Conservation (phyloP, 1,140 invertebrate genomes). For the Trachymyrmex septentrionalis region DNA sequence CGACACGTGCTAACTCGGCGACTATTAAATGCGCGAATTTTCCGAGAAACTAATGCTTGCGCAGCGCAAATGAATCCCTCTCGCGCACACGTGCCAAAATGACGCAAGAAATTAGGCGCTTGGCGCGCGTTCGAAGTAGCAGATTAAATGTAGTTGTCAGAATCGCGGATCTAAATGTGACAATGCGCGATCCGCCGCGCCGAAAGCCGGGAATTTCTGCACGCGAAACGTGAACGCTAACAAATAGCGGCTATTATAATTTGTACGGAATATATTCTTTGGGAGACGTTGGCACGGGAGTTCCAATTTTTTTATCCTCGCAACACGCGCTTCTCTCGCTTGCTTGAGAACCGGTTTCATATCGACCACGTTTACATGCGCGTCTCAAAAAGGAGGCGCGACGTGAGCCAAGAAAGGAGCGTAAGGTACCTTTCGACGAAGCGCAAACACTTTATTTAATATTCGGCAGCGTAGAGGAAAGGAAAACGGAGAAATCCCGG, state of each 20-base stretch:
- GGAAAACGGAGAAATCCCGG: slow-evolving; percentile 17
- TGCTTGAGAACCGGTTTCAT: slow-evolving; percentile 73
- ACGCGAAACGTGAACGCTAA: neutral
- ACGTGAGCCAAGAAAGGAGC: slow-evolving; percentile 62
- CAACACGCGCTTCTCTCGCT: slow-evolving; percentile 37
- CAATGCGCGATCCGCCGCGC: neutral
- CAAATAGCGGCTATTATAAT: slow-evolving; percentile 29
- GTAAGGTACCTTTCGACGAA: slow-evolving; percentile 30
- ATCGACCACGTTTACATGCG: slow-evolving; percentile 70
- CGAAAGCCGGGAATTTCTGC: slow-evolving; percentile 3
- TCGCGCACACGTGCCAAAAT: neutral
- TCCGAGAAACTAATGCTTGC: slow-evolving; percentile 16
- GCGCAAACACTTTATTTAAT: slow-evolving; percentile 36
- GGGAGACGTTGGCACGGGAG: slow-evolving; percentile 45
- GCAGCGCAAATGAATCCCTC: neutral
- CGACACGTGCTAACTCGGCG: slow-evolving; percentile 44
- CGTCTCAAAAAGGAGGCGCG: slow-evolving; percentile 71
- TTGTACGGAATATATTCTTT: slow-evolving; percentile 37
- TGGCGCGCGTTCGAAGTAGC: neutral
- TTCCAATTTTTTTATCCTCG: slow-evolving; percentile 60
- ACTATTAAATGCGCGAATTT: slow-evolving; percentile 24
- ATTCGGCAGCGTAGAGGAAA: slow-evolving; percentile 26
- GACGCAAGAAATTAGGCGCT: neutral
- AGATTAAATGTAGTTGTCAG: slow-evolving; percentile 19
- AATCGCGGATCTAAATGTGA: slow-evolving; percentile 10